Base-by-base conservation (phyloP, 2,113 vertebrate species). In the Rhineura floridana region DNA sequence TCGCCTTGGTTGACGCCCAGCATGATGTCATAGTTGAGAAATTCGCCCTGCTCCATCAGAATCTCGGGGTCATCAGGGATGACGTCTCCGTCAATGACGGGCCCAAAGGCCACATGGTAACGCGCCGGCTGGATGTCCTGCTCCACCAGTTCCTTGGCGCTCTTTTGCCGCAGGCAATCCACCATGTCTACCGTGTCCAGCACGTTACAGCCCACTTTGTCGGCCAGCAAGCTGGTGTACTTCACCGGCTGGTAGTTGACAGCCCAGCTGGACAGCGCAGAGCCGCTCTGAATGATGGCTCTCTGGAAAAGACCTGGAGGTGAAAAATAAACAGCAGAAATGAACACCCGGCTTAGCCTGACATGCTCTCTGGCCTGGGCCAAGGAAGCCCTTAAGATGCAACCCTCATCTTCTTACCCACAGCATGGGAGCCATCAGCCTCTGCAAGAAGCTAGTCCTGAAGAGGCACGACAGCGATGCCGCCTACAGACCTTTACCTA, bases 1-100 rank as follows among this genome's bases (percentile, higher is more conserved):
- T 99, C 99, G 0, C 98, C 99, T 94, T 99, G 99, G 95, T 99
- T 99, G 93, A 99, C 98, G 11, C 99, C 99, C 89, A 99, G 96
- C 99, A 99, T 99, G 94, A 99, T 99, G 94, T 99, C 99, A 0
- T 99, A 99, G 95, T 99, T 99, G 91, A 99, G 98, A 91, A 99
- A 99, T 96, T 99, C 99, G 44, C 99, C 99, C 96, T 99, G 99
- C 92, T 99, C 99, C 99, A 99, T 99, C 82, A 99, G 97, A 93
- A 99, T 99, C 96, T 99, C 98, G 0, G 99, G 99, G 95, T 99
- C 99, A 0, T 99, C 99, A 0, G 99, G 99, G 94, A 99, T 99
- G 85, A 99, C 99, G 13, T 99, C 99, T 1, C 99, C 99, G 0
- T 99, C 99, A 4, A 99, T 99, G 87, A 99, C 99, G 0, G 99